Conservation (phyloP, 2,113 vertebrate genomes). For the Aptenodytes patagonicus region DNA sequence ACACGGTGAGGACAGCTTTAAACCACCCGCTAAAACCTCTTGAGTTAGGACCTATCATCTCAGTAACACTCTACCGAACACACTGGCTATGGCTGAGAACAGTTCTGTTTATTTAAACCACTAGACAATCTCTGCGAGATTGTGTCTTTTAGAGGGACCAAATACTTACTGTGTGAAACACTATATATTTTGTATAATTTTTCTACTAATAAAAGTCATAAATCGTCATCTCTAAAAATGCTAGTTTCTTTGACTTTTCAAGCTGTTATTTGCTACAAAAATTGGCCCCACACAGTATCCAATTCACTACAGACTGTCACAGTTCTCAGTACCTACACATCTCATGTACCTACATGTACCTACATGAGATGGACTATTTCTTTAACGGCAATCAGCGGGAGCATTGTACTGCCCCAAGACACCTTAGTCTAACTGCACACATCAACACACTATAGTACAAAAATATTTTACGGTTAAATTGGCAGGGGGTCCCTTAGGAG, state of each 20-base stretch:
- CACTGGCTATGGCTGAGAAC: background rate
- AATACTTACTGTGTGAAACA: background rate
- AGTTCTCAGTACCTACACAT: background rate
- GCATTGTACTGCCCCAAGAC: background rate
- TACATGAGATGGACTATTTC: too few species aligned
- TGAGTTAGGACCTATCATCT: background rate
- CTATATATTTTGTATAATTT: background rate
- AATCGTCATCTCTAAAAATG: background rate
- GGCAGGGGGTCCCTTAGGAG: background rate
- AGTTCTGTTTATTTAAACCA: background rate
- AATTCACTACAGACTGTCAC: background rate
- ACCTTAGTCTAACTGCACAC: background rate
- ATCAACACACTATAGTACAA: too few species aligned
- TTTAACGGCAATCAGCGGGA: rapidly evolving
- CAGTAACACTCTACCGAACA: background rate
- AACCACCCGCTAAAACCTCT: too few species aligned
- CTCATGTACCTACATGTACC: too few species aligned
- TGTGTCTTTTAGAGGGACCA: background rate
- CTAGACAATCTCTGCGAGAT: background rate
- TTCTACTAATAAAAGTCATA: background rate
- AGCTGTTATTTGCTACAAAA: background rate
- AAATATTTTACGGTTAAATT: background rate
- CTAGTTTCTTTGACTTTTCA: background rate
- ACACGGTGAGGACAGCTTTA: background rate
- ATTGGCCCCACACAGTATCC: rapidly evolving